Evolutionary conservation across 2,113 vertebrate species (phyloP), one percentile per base, ranked within the genome.

Genomic region (Octodon degus): DNA sequence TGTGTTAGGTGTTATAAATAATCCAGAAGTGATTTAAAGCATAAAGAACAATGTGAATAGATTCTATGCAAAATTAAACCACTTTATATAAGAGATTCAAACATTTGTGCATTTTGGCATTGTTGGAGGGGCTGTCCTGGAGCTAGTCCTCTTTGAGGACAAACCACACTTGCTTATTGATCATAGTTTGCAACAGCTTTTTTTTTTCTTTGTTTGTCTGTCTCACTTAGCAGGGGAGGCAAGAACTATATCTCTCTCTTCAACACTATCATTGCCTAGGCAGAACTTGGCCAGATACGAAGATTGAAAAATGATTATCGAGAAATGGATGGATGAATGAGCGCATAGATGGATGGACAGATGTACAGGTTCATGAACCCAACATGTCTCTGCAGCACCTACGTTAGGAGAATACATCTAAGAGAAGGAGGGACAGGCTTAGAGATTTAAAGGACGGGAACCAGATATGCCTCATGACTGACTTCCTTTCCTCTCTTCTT

Each of bases 401-500:
- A 40, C 24, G n/a, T 37, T 63, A 30, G 89, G 7, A 50, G 17
- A 96, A 20, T 27, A 63, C 19, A 55, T 63, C 22, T 74, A 37
- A 82, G 65, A 17, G 25, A 19, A 11, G 53, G 1, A 68, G 24
- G 19, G 72, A 50, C 5, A 27, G 43, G 20, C 79, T 79, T 84
- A 55, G 40, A 68, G 67, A 60, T 17, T 5, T n/a, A 32, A 90
- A 94, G 43, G 62, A 62, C 22, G 58, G 30, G 30, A 12, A 55
- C 30, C 25, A 55, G 24, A 24, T 22, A 27, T 4, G 32, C n/a
- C 77, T 82, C 82, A 22, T 60, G 12, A 58, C 50, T 60, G 83
- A 93, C 11, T 43, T 83, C 37, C 93, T 95, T 85, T 74, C 27
- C 25, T 53, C 92, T 93, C 55, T 79, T 79, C 63, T 70, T 84